Evolutionary conservation across 2,888 invertebrate species (phyloP).

Genomic region (Crossocerus cetratus): DNA sequence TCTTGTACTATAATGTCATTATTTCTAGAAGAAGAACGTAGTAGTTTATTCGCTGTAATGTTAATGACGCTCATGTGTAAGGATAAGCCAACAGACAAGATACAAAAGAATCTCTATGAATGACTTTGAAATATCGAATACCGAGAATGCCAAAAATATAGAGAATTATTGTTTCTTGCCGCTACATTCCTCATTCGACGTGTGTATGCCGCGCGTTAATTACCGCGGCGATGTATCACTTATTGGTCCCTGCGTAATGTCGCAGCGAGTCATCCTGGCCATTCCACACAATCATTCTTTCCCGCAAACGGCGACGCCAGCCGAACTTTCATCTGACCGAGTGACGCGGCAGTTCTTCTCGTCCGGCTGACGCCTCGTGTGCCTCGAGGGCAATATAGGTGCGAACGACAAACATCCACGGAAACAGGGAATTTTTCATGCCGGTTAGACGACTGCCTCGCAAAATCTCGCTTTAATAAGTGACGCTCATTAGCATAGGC

Average conservation of each 20-base stretch:
- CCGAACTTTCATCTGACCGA: slow-evolving; percentile 14
- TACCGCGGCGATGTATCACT: background rate
- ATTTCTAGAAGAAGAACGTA: no score
- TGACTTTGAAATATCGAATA: slow-evolving; percentile 1
- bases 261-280: slow-evolving; percentile 11
- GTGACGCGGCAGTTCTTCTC: slow-evolving; percentile 1
- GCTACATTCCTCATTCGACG: background rate
- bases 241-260: background rate
- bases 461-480: no score
- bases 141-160: background rate
- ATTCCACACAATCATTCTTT: slow-evolving; percentile 17
- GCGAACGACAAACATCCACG: background rate
- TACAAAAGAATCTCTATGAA: slow-evolving; percentile 47
- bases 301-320: background rate
- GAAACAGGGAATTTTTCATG: no score
- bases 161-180: background rate
- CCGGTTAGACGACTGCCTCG: no score
- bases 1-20: background rate
- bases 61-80: background rate
- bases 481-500: no score
- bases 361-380: slow-evolving; percentile 10
- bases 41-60: no score
- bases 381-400: slow-evolving; percentile 1
- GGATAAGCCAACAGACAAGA: background rate
- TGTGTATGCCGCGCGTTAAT: background rate